Conservation (phyloP, 2,113 vertebrate genomes). For the Gopherus flavomarginatus region DNA sequence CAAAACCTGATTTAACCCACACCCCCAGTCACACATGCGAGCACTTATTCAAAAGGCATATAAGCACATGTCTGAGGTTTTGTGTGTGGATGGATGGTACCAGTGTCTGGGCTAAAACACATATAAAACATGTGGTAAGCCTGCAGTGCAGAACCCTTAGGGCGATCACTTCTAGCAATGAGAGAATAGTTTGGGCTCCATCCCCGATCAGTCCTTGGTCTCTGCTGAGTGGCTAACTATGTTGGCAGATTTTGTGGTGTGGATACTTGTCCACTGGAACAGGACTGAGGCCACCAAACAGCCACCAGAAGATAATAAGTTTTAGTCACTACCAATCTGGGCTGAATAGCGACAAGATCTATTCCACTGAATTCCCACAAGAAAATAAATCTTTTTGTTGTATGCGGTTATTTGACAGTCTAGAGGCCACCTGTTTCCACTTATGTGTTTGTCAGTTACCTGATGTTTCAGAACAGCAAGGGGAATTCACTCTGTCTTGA, state of each 20-base stretch:
- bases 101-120: not conserved
- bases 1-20: not conserved
- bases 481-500: not conserved
- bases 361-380: not conserved
- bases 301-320: not conserved
- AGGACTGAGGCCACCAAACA: not conserved
- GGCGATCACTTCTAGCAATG: not conserved
- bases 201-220: not conserved
- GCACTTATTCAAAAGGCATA: not conserved
- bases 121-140: not conserved
- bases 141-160: not conserved
- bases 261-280: not conserved
- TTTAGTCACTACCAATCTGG: not conserved
- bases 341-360: not conserved
- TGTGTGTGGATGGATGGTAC: not conserved
- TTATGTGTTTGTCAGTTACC: not conserved
- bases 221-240: not conserved
- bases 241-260: not conserved
- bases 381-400: not conserved
- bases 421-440: not conserved
- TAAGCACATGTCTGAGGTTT: not conserved
- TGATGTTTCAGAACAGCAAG: slow-evolving; percentile 5
- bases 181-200: not conserved
- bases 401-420: not conserved
- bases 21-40: not conserved